Percentiles rank a stretch among this genome's conserved stretches.
phyloP scores from a whole-genome alignment of 2,797 vertebrate genomes.

The Arremon brunneinucha region DNA sequence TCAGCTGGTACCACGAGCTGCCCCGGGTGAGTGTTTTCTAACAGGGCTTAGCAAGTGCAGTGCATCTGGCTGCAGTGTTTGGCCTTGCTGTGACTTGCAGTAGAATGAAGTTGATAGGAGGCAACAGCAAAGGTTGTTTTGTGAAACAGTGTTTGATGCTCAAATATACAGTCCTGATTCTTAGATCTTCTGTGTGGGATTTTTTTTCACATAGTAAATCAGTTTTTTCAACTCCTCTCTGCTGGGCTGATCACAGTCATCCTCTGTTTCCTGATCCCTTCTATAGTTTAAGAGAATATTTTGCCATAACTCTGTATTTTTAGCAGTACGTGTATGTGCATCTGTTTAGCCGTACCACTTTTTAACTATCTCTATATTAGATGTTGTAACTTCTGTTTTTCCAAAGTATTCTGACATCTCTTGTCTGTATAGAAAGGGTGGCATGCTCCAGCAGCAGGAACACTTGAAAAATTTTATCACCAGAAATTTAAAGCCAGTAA shows the following conservation, averaged over 20 bases:
- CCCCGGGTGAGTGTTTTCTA: conserved; percentile 83
- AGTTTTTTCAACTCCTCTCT: neutral
- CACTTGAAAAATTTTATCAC: neutral
- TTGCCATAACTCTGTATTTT: neutral
- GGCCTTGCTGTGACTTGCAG: neutral
- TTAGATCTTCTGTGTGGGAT: neutral
- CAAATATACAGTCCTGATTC: neutral
- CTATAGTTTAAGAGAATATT: neutral
- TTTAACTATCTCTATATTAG: neutral
- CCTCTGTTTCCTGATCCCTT: neutral
- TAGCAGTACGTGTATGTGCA: neutral
- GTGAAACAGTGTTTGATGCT: neutral
- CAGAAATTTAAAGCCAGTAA: neutral
- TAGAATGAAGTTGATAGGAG: neutral
- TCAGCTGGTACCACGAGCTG: conserved; percentile 94
- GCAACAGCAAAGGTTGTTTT: neutral
- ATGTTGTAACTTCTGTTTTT: neutral
- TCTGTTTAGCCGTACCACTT: neutral
- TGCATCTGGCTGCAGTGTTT: accelerated
- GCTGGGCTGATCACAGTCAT: neutral
- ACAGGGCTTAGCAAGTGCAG: neutral
- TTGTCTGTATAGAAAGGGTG: neutral
- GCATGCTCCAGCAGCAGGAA: neutral
- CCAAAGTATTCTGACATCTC: neutral
- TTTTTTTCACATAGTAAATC: neutral